phyloP scores from a whole-genome alignment of 2,113 vertebrate species.

The Urocolius indicus region DNA sequence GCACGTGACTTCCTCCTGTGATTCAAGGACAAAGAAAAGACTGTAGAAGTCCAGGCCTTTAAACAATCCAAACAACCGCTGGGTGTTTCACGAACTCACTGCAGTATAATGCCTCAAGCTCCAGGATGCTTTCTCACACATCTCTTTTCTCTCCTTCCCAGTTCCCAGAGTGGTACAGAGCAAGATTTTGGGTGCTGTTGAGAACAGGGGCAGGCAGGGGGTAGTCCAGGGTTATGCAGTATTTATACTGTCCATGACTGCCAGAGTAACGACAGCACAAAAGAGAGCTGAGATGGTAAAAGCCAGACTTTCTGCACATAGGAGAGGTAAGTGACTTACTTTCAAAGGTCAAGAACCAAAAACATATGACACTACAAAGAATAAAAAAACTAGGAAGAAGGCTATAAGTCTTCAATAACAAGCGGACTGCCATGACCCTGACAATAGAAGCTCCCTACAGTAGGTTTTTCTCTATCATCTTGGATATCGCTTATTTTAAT shows the following conservation, averaged over 20 bases:
- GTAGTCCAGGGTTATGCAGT: not conserved
- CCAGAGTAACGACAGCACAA: not conserved
- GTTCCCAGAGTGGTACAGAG: not conserved
- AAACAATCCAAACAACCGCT: not conserved
- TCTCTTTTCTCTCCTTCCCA: not conserved
- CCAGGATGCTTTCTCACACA: not conserved
- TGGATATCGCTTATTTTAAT: slow-evolving; percentile 36
- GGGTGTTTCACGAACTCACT: not conserved
- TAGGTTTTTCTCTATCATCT: slow-evolving; percentile 2
- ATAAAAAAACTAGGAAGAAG: slow-evolving; percentile 7
- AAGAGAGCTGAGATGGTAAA: not conserved
- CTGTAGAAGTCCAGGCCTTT: not conserved
- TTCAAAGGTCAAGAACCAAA: not conserved
- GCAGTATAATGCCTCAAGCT: not conserved
- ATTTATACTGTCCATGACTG: not conserved
- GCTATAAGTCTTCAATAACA: not conserved
- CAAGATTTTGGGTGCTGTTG: not conserved
- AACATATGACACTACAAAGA: not conserved
- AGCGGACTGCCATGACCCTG: slow-evolving; percentile 8
- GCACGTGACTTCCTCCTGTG: not conserved
- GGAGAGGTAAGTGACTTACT: not conserved
- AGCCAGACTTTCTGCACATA: not conserved
- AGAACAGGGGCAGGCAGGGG: not conserved
- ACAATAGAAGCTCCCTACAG: not conserved
- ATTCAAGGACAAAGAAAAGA: not conserved